Conservation (phyloP, 2,113 vertebrate genomes). For the Alosa alosa region DNA sequence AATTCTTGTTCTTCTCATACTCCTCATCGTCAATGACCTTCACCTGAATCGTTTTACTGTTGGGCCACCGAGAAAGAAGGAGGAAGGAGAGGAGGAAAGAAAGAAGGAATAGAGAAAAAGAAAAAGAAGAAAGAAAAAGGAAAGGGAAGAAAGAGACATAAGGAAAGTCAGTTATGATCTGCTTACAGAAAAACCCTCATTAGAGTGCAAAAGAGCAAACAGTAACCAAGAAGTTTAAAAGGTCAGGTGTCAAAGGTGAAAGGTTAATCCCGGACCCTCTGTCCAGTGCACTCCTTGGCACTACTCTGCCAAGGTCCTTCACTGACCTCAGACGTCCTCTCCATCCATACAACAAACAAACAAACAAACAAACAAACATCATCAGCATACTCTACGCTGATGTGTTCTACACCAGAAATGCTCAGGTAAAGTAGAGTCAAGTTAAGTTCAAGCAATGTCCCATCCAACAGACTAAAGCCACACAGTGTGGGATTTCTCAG, state of each 20-base stretch:
- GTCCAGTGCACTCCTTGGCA: neutral
- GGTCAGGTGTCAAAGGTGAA: constrained; percentile 2
- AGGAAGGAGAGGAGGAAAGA: constrained; percentile 60
- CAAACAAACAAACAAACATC: too few species aligned
- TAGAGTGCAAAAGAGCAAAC: constrained; percentile 57
- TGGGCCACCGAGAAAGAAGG: constrained; percentile 54
- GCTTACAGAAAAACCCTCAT: constrained; percentile 28
- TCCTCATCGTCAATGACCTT: constrained; percentile 99
- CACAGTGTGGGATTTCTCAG: too few species aligned
- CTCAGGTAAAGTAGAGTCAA: too few species aligned
- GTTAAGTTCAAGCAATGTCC: too few species aligned
- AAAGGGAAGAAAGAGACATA: constrained; percentile 52
- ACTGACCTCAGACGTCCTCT: neutral
- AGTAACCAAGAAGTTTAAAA: constrained; percentile 31
- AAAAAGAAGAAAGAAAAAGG: constrained; percentile 56
- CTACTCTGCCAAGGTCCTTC: neutral
- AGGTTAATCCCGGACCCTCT: neutral
- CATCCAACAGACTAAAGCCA: too few species aligned
- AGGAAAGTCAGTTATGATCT: neutral
- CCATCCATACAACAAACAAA: too few species aligned
- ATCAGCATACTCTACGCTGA: too few species aligned
- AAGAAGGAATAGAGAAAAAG: constrained; percentile 40
- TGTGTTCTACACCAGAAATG: too few species aligned
- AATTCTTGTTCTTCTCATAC: constrained; percentile 99
- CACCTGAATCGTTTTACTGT: constrained; percentile 97